Conservation (phyloP, 2,113 vertebrate genomes). For the Bufo gargarizans region DNA sequence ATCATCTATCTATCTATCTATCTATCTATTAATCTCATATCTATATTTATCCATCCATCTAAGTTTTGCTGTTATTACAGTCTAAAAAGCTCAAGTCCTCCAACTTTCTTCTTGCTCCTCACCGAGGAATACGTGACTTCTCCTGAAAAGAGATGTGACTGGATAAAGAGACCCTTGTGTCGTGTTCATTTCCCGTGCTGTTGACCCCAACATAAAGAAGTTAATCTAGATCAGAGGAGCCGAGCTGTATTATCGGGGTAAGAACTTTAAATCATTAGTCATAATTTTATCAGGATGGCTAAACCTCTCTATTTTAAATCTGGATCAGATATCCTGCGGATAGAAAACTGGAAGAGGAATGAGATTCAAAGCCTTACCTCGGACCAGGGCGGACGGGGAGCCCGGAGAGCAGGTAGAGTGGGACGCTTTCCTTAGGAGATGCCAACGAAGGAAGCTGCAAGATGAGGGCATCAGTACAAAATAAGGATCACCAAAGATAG, state of each 20-base stretch:
- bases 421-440: neutral
- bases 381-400: constrained; percentile 20
- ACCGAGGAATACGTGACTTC: neutral
- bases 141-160: constrained; percentile 28
- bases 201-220: constrained; percentile 54
- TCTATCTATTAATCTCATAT: neutral
- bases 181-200: constrained; percentile 35
- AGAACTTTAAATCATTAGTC: constrained; percentile 64
- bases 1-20: too few species aligned
- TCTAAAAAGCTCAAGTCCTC: neutral
- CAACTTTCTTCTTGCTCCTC: neutral
- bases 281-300: constrained; percentile 64
- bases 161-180: constrained; percentile 53
- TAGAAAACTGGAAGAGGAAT: constrained; percentile 66
- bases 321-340: constrained; percentile 60
- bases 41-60: neutral
- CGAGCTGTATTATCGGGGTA: constrained; percentile 61
- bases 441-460: constrained; percentile 1
- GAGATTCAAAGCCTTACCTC: constrained; percentile 10
- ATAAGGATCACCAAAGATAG: constrained; percentile 49
- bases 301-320: constrained; percentile 60
- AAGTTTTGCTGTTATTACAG: neutral
- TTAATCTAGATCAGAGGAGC: constrained; percentile 58
- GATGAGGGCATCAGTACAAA: constrained; percentile 24
- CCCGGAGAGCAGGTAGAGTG: constrained; percentile 39